A percentile compares a stretch with the other conserved stretches of the same genome.
Evolutionary conservation across 2,797 vertebrate species (phyloP).

Genomic region (Mormyrops attenuatus): DNA sequence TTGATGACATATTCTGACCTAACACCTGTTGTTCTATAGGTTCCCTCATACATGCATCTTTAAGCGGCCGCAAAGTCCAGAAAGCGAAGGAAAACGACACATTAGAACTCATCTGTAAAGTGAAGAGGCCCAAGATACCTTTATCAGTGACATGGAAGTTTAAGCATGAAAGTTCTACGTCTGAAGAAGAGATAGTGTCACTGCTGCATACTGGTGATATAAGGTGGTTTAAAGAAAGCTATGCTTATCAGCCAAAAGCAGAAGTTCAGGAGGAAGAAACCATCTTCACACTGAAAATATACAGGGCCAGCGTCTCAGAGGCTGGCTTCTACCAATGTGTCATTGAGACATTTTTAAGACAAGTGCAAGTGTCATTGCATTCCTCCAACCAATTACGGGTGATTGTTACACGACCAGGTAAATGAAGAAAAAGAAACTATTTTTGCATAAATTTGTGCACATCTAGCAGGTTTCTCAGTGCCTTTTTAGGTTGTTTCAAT

Average conservation of each 20-base stretch:
- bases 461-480: not conserved
- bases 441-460: not conserved
- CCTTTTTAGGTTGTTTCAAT: not conserved
- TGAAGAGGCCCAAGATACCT: conserved; percentile 39
- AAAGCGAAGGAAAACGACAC: conserved; percentile 39
- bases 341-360: conserved; percentile 45
- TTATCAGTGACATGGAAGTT: conserved; percentile 57
- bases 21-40: conserved; percentile 39
- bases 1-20: not conserved
- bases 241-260: conserved; percentile 53
- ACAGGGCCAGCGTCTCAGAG: conserved; percentile 45
- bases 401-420: conserved; percentile 54
- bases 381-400: conserved; percentile 48
- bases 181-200: conserved; percentile 46
- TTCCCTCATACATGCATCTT: conserved; percentile 32
- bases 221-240: conserved; percentile 47
- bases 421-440: not conserved
- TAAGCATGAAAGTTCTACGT: not conserved
- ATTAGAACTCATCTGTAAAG: conserved; percentile 48
- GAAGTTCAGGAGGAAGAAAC: not conserved
- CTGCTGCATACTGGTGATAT: conserved; percentile 46
- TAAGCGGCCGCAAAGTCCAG: conserved; percentile 33
- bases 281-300: conserved; percentile 42
- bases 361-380: conserved; percentile 38
- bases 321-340: conserved; percentile 53